Evolutionary conservation across 2,113 vertebrate species (phyloP).

Genomic region (Macaca fascicularis): DNA sequence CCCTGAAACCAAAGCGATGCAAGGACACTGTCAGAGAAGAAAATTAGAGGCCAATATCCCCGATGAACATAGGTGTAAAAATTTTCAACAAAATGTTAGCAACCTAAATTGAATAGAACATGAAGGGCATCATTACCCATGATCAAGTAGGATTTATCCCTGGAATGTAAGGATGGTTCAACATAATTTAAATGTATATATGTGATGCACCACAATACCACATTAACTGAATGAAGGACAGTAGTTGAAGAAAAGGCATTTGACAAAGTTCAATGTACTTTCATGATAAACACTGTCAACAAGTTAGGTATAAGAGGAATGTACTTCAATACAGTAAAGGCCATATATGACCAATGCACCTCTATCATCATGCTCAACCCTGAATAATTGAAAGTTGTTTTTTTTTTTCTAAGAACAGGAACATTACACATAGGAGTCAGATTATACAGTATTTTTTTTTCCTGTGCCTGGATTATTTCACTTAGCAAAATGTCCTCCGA

Average conservation of each 20-base stretch:
- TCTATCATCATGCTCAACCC: neutral
- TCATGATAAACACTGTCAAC: neutral
- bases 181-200: neutral
- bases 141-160: neutral
- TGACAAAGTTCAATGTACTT: neutral
- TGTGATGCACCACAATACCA: neutral
- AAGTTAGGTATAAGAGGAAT: neutral
- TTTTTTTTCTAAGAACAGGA: neutral
- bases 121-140: neutral
- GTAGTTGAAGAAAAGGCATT: neutral
- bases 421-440: neutral
- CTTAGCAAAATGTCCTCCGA: neutral
- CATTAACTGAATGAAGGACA: neutral
- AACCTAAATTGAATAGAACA: neutral
- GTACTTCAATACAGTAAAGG: neutral
- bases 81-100: neutral
- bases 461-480: neutral
- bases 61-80: neutral
- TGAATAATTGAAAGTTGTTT: neutral
- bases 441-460: neutral
- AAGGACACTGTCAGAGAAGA: neutral
- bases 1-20: neutral
- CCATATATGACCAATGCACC: neutral
- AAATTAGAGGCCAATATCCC: neutral
- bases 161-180: neutral